Evolutionary conservation across 2,113 vertebrate genomes (phyloP), one percentile per base, ranked within the genome.

Genomic region (Anthoscopus minutus): DNA sequence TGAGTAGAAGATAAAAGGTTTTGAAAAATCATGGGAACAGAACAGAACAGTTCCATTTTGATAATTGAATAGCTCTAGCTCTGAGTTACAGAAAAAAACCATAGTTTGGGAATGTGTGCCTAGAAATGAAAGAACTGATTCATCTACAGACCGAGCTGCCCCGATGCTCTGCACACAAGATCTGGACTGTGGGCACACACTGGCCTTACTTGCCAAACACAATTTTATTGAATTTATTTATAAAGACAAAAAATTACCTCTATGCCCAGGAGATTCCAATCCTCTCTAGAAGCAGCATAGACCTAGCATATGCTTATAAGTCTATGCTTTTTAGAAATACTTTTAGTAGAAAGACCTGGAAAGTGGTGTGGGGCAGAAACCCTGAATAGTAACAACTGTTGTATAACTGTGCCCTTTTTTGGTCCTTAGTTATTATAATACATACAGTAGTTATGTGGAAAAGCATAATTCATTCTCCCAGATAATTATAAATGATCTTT

Each of bases 151-250:
- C 83, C 56, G 27, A 57, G 38, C 30, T 65, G 47, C 42, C 20
- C 21, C 0, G 0, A 13, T n/a, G 31, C 21, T 56, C 51, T 19
- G 13, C 64, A 60, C 37, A 15, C 6, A 6, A 56, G 22, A 56
- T 57, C n/a, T 38, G 50, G 66, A 58, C 57, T 40, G 37, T 27
- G 9, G 88, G 28, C 14, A 25, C 24, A 20, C 37, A 27, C 10
- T 7, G 18, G 53, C 53, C 53, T 60, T 44, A 37, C 13, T 9
- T 77, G 31, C 18, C 53, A 62, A 65, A 50, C 40, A 61, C 7
- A 44, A 11, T 51, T 58, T 33, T 38, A 66, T 30, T 54, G 13
- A 51, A 24, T 47, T 80, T 48, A 17, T 72, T 92, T 57, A 18
- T 77, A 23, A 92, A 87, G 48, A 38, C 62, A 9, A 14, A 50